Evolutionary conservation across 2,797 vertebrate species (phyloP).

Genomic region (Champsocephalus esox): DNA sequence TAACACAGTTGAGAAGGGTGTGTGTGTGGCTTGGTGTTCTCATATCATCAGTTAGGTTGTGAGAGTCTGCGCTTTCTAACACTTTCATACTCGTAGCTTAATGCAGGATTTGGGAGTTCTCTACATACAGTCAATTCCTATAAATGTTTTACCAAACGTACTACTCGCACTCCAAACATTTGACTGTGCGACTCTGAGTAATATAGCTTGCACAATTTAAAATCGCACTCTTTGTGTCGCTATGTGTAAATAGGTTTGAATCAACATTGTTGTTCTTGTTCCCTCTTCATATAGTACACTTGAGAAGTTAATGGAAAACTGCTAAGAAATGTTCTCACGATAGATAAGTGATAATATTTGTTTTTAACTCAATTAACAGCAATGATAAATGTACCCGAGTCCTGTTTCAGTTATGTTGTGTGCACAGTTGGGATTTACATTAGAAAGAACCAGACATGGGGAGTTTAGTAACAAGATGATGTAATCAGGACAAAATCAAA

Average conservation of each 20-base stretch:
- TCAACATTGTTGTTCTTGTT: slow-evolving; percentile 3
- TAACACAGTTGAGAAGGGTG: slow-evolving; percentile 21
- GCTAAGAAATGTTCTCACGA: slow-evolving; percentile 6
- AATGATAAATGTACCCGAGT: slow-evolving; percentile 5
- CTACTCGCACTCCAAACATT: not conserved
- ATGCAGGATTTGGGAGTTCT: slow-evolving; percentile 8
- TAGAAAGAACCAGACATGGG: too few species aligned
- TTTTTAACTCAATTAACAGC: slow-evolving; percentile 31
- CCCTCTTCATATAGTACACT: not conserved
- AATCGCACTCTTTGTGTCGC: not conserved
- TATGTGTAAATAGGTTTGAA: slow-evolving; percentile 15
- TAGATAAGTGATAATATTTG: slow-evolving; percentile 7
- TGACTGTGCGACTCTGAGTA: slow-evolving; percentile 1
- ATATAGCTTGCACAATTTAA: slow-evolving; percentile 15
- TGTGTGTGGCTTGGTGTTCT: slow-evolving; percentile 3
- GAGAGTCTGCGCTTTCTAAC: slow-evolving; percentile 12
- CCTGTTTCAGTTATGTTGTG: not conserved
- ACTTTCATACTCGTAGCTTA: slow-evolving; percentile 12
- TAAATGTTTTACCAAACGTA: not conserved
- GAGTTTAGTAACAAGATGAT: too few species aligned
- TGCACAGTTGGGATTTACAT: slow-evolving; percentile 3
- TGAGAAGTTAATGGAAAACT: slow-evolving; percentile 29
- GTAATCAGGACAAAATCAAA: too few species aligned
- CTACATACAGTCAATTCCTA: not conserved
- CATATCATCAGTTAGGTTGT: slow-evolving; percentile 20